phyloP scores from a whole-genome alignment of 2,113 vertebrate species.

The Mus musculus region GRCm39 chr9:45702001-45702500 shows the following conservation, averaged over 20 bases:
- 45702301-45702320: neutral
- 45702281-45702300: neutral
- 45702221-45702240: neutral
- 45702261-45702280: neutral
- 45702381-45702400: slow-evolving; percentile 44
- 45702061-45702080: neutral
- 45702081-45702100: neutral
- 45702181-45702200: neutral
- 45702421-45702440: slow-evolving; percentile 83
- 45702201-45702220: neutral
- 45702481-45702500: neutral
- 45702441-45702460: slow-evolving; percentile 70
- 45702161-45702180: neutral
- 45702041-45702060: neutral
- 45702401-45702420: slow-evolving; percentile 75
- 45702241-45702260: neutral
- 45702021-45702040: neutral
- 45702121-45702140: neutral
- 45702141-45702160: no score
- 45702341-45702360: neutral
- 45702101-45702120: neutral
- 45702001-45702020: neutral
- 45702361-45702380: slow-evolving; percentile 68
- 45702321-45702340: neutral
- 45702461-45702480: slow-evolving; percentile 55